phyloP scores from a whole-genome alignment of 2,113 vertebrate species.

The Oryzias javanicus region DNA sequence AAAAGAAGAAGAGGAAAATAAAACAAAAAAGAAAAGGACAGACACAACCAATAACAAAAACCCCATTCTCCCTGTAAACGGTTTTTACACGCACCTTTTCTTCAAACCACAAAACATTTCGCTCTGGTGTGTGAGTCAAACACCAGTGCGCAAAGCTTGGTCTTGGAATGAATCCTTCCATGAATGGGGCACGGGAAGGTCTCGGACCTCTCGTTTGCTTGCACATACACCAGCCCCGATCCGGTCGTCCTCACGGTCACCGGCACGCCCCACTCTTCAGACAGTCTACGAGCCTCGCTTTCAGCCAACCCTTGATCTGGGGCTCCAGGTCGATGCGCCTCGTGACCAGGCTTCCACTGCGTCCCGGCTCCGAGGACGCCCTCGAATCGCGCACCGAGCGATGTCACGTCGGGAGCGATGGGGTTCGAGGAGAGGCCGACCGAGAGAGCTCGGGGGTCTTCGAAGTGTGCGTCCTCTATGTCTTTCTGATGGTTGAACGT shows the following conservation, averaged over 20 bases:
- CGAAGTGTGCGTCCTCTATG: background rate
- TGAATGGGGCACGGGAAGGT: constrained; percentile 1
- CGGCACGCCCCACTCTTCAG: background rate
- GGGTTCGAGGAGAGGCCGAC: constrained; percentile 14
- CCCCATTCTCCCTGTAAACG: background rate
- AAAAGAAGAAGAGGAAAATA: background rate
- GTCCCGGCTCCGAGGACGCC: background rate
- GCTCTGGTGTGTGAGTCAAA: background rate
- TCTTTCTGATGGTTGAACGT: constrained; percentile 4
- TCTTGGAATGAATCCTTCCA: background rate
- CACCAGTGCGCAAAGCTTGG: background rate
- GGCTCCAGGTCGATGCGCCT: background rate
- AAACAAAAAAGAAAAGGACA: background rate
- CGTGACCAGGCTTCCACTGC: background rate
- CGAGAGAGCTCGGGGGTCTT: background rate
- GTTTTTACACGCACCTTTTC: background rate
- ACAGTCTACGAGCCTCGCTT: background rate
- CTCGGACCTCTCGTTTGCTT: background rate
- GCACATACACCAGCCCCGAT: background rate
- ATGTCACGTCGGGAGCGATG: background rate
- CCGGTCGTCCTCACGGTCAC: background rate
- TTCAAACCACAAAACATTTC: background rate
- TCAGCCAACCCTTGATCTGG: background rate
- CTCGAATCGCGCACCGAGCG: background rate
- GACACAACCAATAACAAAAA: background rate